Evolutionary conservation across 2,888 invertebrate species (phyloP).

Genomic region (Megalurothrips usitatus): DNA sequence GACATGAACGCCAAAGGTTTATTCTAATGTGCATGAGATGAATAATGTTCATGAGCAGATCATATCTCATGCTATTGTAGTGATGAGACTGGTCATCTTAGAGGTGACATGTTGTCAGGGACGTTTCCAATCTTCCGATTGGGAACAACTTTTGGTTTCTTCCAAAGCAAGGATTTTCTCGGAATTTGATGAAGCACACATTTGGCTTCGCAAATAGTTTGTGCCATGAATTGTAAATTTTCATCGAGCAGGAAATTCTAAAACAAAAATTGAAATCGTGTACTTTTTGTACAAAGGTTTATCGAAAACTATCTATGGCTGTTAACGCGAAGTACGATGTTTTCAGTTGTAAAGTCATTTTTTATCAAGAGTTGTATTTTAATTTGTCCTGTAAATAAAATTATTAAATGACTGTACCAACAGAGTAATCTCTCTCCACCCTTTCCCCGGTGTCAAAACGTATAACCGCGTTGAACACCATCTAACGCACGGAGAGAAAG

Average conservation of each 20-base stretch:
- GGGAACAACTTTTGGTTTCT: not conserved
- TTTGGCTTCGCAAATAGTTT: not conserved
- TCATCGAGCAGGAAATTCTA: not conserved
- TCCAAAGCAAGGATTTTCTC: not conserved
- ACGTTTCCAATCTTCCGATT: not conserved
- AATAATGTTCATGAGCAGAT: not conserved
- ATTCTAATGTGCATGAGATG: not conserved
- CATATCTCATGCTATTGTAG: not conserved
- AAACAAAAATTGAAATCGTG: not conserved
- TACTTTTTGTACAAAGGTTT: not conserved
- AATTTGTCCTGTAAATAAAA: not conserved
- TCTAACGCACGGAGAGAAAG: too few species aligned
- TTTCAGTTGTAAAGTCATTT: not conserved
- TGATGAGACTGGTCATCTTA: conserved; percentile 24
- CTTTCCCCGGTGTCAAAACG: too few species aligned
- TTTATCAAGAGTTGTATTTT: not conserved
- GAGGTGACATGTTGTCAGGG: not conserved
- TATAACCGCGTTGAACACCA: too few species aligned
- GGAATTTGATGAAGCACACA: not conserved
- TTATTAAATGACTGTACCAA: not conserved
- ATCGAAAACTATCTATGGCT: not conserved
- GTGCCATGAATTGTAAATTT: not conserved
- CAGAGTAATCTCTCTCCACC: not conserved
- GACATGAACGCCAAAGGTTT: conserved; percentile 16
- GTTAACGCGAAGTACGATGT: not conserved